Base-by-base conservation (phyloP, 2,888 invertebrate genomes). In the Physocephala rufipes region DNA sequence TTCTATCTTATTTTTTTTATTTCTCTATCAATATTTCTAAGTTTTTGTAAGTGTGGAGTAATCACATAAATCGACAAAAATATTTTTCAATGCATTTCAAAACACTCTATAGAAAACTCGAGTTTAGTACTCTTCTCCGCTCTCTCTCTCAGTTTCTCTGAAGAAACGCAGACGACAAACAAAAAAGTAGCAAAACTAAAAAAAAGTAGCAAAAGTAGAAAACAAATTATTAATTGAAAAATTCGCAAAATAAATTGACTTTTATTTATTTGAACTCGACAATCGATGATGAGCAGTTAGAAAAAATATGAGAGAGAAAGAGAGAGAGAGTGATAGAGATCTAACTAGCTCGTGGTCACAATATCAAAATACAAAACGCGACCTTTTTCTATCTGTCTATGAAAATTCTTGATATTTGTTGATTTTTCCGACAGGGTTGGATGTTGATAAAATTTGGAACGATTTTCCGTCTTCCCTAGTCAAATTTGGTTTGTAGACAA, bases 221-320 rank as follows among this genome's bases (percentile, higher is more conserved):
- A 49, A 51, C n/a, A 26, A 21, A 51, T 45, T 19, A 45, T 59
- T 59, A 67, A 67, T 47, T 67, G 28, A 21, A 67, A 67, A 19
- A 47, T 13, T 45, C 47, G 59, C 47, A 4, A 58, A 24, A 59
- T 67, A 26, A 58, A 45, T 59, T 67, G 59, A 59, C 47, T 59
- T 47, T 28, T 19, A 67, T 59, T 67, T 59, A 28, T 67, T 59
- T 30, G 45, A 67, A 26, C 30, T 51, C 16, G 13, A 21, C n/a
- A n/a, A 7, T 7, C n/a, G 7, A 51, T 16, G n/a, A 51, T 19
- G 19, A n/a, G 51, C 2, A 51, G 51, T 19, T 19, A 7, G 2
- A 19, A 19, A 7, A 7, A 16, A 2, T 16, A 24, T 12, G 19
- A 53, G 19, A 1, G 53, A 19, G 53, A 15, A 24, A 9, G 15